phyloP scores from a whole-genome alignment of 1,140 invertebrate genomes.

The Hormaphis cornu region DNA sequence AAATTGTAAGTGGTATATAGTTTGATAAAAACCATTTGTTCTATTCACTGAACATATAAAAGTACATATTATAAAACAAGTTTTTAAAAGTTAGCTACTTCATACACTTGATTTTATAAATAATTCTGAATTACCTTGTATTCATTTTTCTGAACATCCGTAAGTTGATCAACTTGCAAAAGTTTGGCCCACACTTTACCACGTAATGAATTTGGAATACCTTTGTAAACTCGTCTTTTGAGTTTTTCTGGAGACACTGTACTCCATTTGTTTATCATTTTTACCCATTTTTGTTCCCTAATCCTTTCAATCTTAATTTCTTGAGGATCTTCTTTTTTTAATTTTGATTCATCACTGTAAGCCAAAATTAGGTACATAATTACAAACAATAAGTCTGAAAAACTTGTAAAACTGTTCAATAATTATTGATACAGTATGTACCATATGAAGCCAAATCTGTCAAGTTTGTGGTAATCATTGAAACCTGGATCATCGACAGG shows the following conservation, averaged over 20 bases:
- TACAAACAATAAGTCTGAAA: conserved; percentile 5
- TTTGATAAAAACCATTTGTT: no score
- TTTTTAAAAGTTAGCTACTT: no score
- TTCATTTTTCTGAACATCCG: conserved; percentile 67
- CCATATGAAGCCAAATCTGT: conserved; percentile 97
- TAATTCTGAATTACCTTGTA: conserved; percentile 54
- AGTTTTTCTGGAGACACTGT: conserved; percentile 69
- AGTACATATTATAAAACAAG: no score
- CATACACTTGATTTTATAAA: background rate
- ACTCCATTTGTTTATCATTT: conserved; percentile 85
- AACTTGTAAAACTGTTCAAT: background rate
- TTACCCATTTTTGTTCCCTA: conserved; percentile 92
- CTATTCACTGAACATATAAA: no score
- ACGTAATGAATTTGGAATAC: conserved; percentile 86
- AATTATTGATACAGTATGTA: conserved; percentile 43
- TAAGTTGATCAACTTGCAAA: conserved; percentile 66
- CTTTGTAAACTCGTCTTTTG: conserved; percentile 85
- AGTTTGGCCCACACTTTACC: conserved; percentile 70
- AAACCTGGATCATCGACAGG: conserved; percentile 95
- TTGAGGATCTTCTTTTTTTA: conserved; percentile 16
- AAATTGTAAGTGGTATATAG: no score
- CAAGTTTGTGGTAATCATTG: conserved; percentile 88
- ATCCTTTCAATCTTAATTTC: conserved; percentile 77
- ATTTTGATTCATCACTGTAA: conserved; percentile 14
- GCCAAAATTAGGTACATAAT: conserved; percentile 9